Base-by-base conservation (phyloP, 2,797 vertebrate genomes). In the Lateolabrax maculatus region DNA sequence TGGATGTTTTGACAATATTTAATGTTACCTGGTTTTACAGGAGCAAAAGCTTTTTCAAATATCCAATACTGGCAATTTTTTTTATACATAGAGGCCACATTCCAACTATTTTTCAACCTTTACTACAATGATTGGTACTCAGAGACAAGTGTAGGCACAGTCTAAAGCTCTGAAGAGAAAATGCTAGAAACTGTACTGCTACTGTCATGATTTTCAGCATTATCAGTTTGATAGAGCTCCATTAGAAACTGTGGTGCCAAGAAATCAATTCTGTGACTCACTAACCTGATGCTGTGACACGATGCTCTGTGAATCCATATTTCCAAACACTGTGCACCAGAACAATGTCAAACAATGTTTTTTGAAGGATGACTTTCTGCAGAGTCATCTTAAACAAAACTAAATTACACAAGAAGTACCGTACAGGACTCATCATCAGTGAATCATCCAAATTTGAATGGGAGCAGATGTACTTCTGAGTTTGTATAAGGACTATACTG, bases 1-100 rank as follows among this genome's bases (percentile, higher is more conserved):
- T 19, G 2, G 48, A 16, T 41, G 52, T 76, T 81, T 65, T 72
- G 58, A 68, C 34, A 12, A 21, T 68, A 55, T 67, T 46, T 15
- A 31, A 56, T 36, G 37, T 29, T 16, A 53, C 6, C 29, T 66
- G 52, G 11, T 66, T 74, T 56, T 31, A 4, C 56, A 7, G 49
- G 37, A 34, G 27, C 9, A 71, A 53, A 31, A 13, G 5, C 23
- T 49, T 78, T 73, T 65, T 51, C 12, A 57, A 43, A 56, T 64
- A 25, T 77, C 41, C 46, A 53, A 7, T 21, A 27, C 23, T 29
- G 44, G 43, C 71, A n/a, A n/a, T n/a, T n/a, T n/a, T n/a, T n/a
- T 73, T 5, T 39, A 34, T 2, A n/a, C 34, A 9, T 41, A 3
- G 27, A 64, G 13, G 60, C 66, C 49, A 53, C 3, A 1, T 66